A percentile compares a stretch with the other conserved stretches of the same genome.
phyloP scores from a whole-genome alignment of 2,797 vertebrate genomes.

The Perodicticus potto region DNA sequence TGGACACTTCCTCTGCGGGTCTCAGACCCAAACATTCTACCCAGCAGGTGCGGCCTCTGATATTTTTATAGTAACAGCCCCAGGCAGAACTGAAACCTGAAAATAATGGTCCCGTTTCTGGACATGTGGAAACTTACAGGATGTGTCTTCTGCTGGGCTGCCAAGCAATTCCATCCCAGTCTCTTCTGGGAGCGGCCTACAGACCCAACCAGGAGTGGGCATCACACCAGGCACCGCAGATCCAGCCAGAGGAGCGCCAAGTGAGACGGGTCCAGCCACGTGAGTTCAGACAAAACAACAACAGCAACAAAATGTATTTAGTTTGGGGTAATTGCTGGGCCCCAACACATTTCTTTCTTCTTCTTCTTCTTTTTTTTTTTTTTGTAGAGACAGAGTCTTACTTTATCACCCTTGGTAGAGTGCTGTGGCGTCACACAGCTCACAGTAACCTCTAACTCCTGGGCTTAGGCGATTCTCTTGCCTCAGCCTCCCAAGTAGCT shows the following conservation, averaged over 20 bases:
- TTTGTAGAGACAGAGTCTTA: no score
- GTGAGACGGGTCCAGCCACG: neutral
- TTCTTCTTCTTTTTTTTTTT: no score
- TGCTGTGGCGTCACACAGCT: no score
- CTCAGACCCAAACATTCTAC: neutral
- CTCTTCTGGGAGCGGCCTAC: slow-evolving; percentile 95
- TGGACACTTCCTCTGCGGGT: neutral
- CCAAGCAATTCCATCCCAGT: slow-evolving; percentile 94
- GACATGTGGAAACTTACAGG: slow-evolving; percentile 90
- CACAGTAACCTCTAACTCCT: no score
- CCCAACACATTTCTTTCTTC: neutral
- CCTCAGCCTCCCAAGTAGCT: no score
- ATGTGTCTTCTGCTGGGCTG: slow-evolving; percentile 90
- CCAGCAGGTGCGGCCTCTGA: neutral
- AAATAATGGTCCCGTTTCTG: fast-evolving
- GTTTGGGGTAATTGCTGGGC: neutral
- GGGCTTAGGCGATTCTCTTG: no score
- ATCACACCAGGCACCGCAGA: neutral
- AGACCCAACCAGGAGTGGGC: neutral
- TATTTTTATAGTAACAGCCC: neutral
- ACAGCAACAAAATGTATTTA: neutral
- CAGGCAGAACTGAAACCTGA: neutral
- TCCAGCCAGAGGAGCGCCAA: neutral
- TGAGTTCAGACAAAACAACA: neutral
- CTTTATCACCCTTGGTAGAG: no score